phyloP scores from a whole-genome alignment of 1,140 invertebrate genomes.

The Drosophila seguyi region DNA sequence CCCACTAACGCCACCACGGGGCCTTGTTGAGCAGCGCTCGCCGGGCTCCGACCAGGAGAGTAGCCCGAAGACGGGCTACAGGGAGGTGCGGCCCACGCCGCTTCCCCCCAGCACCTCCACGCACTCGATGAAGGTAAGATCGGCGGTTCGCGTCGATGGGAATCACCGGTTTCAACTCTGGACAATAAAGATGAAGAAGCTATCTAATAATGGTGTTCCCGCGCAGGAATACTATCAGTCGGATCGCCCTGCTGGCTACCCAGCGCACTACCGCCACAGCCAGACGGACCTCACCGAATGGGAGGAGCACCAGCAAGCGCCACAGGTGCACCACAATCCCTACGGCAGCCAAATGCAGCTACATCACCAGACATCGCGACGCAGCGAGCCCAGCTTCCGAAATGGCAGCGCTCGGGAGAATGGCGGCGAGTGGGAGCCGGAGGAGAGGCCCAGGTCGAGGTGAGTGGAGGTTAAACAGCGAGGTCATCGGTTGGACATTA shows the following conservation, averaged over 20 bases:
- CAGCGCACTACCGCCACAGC: constrained; percentile 83
- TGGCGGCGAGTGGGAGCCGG: constrained; percentile 77
- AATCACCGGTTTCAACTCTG: no score
- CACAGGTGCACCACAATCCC: constrained; percentile 72
- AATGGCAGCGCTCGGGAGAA: constrained; percentile 82
- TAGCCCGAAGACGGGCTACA: constrained; percentile 69
- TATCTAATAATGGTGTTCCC: constrained; percentile 59
- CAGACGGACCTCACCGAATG: constrained; percentile 84
- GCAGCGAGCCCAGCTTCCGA: constrained; percentile 66
- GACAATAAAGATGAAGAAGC: not conserved
- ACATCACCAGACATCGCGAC: constrained; percentile 60
- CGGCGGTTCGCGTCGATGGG: not conserved
- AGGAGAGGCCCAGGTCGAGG: constrained; percentile 72
- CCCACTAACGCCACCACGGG: constrained; percentile 31
- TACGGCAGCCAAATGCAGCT: constrained; percentile 77
- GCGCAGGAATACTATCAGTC: constrained; percentile 84
- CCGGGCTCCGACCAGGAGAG: constrained; percentile 84
- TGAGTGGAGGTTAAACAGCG: constrained; percentile 38
- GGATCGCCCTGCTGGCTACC: constrained; percentile 68
- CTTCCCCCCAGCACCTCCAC: constrained; percentile 84
- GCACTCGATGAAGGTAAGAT: constrained; percentile 84
- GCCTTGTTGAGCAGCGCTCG: constrained; percentile 68
- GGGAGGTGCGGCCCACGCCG: constrained; percentile 70
- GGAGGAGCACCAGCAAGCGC: constrained; percentile 81
- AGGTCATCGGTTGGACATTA: not conserved